Evolutionary conservation across 2,113 vertebrate species (phyloP).

Genomic region (Oenanthe melanoleuca): DNA sequence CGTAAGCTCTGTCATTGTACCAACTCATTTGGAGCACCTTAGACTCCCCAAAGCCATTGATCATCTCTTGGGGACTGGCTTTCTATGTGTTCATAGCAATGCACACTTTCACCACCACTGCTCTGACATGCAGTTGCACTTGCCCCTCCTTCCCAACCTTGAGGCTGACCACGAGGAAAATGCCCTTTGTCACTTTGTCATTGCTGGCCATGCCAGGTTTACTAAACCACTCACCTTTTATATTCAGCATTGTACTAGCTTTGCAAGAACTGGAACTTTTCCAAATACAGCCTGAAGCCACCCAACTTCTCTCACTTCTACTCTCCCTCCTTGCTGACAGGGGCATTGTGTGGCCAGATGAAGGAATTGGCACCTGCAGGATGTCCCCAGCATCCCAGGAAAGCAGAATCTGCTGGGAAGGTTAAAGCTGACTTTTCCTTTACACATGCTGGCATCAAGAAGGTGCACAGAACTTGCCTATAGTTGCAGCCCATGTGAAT

Average conservation of each 20-base stretch:
- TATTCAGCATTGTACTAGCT: not conserved
- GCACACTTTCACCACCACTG: not conserved
- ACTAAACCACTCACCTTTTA: not conserved
- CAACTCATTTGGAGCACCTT: not conserved
- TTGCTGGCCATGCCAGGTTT: not conserved
- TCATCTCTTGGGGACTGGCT: not conserved
- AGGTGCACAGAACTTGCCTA: not conserved
- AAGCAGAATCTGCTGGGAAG: not conserved
- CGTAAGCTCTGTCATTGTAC: not conserved
- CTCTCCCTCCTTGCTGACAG: not conserved
- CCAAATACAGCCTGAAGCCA: not conserved
- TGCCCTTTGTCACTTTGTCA: not conserved
- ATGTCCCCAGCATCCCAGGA: not conserved
- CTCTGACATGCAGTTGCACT: not conserved
- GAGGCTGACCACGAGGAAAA: not conserved
- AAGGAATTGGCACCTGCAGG: not conserved
- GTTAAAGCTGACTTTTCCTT: not conserved
- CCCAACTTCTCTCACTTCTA: accelerated
- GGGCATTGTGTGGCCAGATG: not conserved
- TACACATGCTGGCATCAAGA: not conserved
- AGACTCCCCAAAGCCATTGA: not conserved
- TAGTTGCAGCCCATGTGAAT: not conserved
- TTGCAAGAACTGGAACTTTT: not conserved
- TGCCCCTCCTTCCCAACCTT: not conserved
- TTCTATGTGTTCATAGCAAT: not conserved